A percentile compares a stretch with the other conserved stretches of the same genome.
Conservation (phyloP, 2,888 invertebrate genomes). For the Sisyra terminalis region DNA sequence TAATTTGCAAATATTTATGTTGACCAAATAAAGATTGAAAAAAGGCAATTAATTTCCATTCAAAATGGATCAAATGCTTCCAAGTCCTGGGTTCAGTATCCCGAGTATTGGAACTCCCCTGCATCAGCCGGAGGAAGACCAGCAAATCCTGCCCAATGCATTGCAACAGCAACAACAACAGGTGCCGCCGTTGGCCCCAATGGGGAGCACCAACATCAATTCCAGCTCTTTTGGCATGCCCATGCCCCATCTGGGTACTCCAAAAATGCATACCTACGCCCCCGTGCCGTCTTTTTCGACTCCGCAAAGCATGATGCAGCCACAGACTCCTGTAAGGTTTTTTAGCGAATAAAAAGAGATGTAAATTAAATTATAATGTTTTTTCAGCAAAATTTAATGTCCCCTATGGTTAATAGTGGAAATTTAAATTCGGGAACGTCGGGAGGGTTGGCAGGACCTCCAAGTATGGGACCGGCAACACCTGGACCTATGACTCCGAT, state of each 20-base stretch:
- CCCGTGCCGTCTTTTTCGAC: conserved; percentile 62
- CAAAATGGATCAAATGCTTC: conserved; percentile 77
- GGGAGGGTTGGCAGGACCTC: conserved; percentile 30
- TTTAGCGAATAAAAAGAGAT: not conserved
- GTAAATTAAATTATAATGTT: conserved; percentile 8
- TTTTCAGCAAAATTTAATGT: conserved; percentile 68
- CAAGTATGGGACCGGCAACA: conserved; percentile 56
- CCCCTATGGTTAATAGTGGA: conserved; percentile 54
- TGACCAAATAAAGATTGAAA: not conserved
- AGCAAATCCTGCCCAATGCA: conserved; percentile 74
- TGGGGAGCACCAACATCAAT: conserved; percentile 32
- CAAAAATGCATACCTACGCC: conserved; percentile 50
- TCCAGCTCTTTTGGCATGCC: conserved; percentile 40
- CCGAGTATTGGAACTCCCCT: conserved; percentile 82
- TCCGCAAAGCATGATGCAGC: conserved; percentile 76
- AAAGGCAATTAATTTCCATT: not conserved
- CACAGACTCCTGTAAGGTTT: conserved; percentile 64
- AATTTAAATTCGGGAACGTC: conserved; percentile 26
- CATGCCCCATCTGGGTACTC: conserved; percentile 44
- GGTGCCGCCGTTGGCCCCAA: conserved; percentile 37
- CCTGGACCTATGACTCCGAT: conserved; percentile 70
- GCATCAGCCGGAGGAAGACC: conserved; percentile 83
- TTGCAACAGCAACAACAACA: conserved; percentile 53
- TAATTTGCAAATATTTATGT: not conserved
- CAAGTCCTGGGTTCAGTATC: conserved; percentile 76